Base-by-base conservation (phyloP, 2,113 vertebrate genomes). In the Hucho hucho region DNA sequence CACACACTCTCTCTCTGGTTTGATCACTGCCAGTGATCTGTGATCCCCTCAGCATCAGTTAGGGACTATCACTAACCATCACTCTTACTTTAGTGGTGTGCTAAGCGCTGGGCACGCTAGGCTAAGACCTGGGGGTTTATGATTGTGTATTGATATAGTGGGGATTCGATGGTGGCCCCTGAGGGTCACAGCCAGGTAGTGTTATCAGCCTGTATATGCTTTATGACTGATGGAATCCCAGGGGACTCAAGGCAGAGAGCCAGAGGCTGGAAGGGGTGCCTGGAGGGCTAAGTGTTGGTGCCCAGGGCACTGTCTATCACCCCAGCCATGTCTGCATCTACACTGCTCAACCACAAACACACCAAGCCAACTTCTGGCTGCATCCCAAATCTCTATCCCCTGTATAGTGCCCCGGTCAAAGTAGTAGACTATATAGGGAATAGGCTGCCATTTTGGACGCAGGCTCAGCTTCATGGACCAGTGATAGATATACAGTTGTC, bases 151-250 rank as follows among this genome's bases (percentile, higher is more conserved):
- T 29, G 24, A 71, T 49, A 56, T 28, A 25, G 24, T 26, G 22
- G 22, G 24, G 25, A 56, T 71, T 71, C 9, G 3, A 56, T 56
- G 53, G 14, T 22, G 49, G 24, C n/a, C 49, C 26, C 24, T 71
- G 46, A 11, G 46, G 65, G 18, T 56, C 14, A 58, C 11, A 56
- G 22, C 43, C n/a, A 18, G 9, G 9, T 49, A 43, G 43, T 13
- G 2, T 22, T 46, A 25, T 72, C 32, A 69, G 26, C 63, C 5
- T 69, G 76, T 68, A 69, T 69, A 56, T 25, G 22, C 16, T 2
- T 9, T 43, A 46, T 24, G 14, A 59, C 53, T 82, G 73, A 82
- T 61, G 68, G 76, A 56, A 58, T 49, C 59, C 70, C 20, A 3
- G 66, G 70, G 65, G 65, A 43, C 58, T 20, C 6, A 61, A 16